Evolutionary conservation across 2,888 invertebrate genomes (phyloP).

Genomic region (Ganaspis brasiliensis): DNA sequence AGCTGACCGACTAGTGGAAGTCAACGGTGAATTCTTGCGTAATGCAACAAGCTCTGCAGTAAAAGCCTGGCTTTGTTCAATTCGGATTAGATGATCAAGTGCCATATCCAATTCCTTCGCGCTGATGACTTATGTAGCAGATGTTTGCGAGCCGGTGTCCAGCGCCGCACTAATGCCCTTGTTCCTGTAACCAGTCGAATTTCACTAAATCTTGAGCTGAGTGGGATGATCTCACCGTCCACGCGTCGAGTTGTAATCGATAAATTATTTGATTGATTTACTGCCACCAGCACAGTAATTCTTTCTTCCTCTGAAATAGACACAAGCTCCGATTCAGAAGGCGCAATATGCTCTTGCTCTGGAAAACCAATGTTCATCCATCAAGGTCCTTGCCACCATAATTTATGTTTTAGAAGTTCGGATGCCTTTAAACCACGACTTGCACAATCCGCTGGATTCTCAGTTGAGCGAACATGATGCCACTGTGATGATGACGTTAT

Average conservation of each 20-base stretch:
- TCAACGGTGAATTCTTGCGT: neutral
- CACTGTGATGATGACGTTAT: neutral
- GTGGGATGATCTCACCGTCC: neutral
- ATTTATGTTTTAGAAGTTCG: neutral
- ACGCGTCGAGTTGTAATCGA: neutral
- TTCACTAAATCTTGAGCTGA: neutral
- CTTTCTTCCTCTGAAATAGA: neutral
- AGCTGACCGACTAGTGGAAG: conserved; percentile 3
- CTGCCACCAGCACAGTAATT: neutral
- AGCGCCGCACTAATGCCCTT: neutral
- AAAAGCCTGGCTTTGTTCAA: conserved; percentile 18
- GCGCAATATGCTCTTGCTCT: neutral
- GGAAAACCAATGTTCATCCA: neutral
- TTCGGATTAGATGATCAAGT: neutral
- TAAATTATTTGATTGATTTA: neutral
- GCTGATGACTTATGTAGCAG: neutral
- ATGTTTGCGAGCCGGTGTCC: conserved; percentile 14
- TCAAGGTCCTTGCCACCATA: neutral
- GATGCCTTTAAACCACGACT: neutral
- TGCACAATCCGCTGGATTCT: neutral
- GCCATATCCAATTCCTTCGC: conserved; percentile 9
- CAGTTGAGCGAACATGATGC: neutral
- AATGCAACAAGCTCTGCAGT: neutral
- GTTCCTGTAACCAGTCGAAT: neutral
- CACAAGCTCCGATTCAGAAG: neutral